A percentile compares a stretch with the other conserved stretches of the same genome.
Evolutionary conservation across 2,113 vertebrate genomes (phyloP).

Genomic region (Polypterus bichir): DNA sequence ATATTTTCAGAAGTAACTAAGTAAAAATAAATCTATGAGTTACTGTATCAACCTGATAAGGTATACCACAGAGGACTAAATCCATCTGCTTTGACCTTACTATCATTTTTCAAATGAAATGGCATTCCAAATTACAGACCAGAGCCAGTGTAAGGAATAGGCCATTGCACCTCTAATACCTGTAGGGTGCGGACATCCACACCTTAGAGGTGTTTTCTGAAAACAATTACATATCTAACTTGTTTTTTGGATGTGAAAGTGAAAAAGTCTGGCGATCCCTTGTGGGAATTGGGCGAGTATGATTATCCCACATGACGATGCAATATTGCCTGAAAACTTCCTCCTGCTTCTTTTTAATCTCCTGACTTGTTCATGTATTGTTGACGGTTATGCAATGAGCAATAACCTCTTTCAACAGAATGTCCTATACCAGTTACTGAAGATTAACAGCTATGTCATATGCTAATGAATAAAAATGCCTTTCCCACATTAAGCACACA

Average conservation of each 20-base stretch:
- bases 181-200: slow-evolving; percentile 31
- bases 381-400: slow-evolving; percentile 16
- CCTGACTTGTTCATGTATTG: slow-evolving; percentile 26
- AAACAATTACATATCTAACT: slow-evolving; percentile 27
- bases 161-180: background rate
- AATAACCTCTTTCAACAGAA: slow-evolving; percentile 26
- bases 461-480: slow-evolving; percentile 10
- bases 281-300: slow-evolving; percentile 46
- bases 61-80: too few species aligned
- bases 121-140: background rate
- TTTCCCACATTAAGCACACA: slow-evolving; percentile 3
- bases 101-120: too few species aligned
- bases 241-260: slow-evolving; percentile 42
- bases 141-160: background rate
- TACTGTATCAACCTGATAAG: too few species aligned
- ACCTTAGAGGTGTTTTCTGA: slow-evolving; percentile 17
- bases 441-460: slow-evolving; percentile 5
- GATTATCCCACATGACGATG: slow-evolving; percentile 53
- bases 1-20: too few species aligned
- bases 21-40: too few species aligned
- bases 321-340: slow-evolving; percentile 26
- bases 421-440: slow-evolving; percentile 12
- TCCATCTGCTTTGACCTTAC: too few species aligned
- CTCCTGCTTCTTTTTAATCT: slow-evolving; percentile 16
- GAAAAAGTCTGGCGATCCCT: slow-evolving; percentile 27